A percentile compares a stretch with the other conserved stretches of the same genome.
phyloP scores from a whole-genome alignment of 2,797 vertebrate species.

The Miichthys miiuy region DNA sequence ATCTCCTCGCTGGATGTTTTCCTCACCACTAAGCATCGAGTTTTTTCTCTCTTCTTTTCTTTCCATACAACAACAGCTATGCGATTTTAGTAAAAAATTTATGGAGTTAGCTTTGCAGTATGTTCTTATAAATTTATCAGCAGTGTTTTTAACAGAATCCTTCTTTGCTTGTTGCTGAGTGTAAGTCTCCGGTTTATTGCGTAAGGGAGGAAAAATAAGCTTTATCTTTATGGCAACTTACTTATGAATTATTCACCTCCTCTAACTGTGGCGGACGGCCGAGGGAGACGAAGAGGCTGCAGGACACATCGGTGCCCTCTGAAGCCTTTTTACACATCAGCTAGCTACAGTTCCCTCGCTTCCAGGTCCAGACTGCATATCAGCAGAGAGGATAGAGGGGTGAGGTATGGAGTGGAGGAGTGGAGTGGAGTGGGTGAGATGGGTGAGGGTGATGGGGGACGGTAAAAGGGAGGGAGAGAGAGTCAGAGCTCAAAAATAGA shows the following conservation, averaged over 20 bases:
- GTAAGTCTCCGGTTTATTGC: constrained; percentile 77
- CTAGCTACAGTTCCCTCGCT: constrained; percentile 2
- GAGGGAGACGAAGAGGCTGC: constrained; percentile 30
- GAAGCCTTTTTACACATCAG: constrained; percentile 47
- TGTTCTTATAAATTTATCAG: constrained; percentile 88
- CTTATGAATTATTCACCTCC: constrained; percentile 83
- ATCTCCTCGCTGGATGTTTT: constrained; percentile 51
- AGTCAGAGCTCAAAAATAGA: constrained; percentile 15
- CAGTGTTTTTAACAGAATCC: constrained; percentile 75
- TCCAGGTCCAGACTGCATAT: constrained; percentile 31
- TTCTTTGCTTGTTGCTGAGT: constrained; percentile 39
- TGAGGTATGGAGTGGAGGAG: constrained; percentile 24
- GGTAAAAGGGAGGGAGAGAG: background rate
- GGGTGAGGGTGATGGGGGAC: constrained; percentile 19
- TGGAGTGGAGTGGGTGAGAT: constrained; percentile 14
- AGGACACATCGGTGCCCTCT: constrained; percentile 31
- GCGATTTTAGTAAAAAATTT: constrained; percentile 78
- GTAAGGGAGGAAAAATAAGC: constrained; percentile 71
- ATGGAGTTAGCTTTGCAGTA: constrained; percentile 82
- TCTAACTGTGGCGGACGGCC: constrained; percentile 57
- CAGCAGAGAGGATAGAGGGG: constrained; percentile 19
- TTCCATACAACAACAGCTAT: constrained; percentile 66
- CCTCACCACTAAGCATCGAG: constrained; percentile 25
- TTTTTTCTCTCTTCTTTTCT: constrained; percentile 29
- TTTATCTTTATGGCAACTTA: constrained; percentile 74